A percentile compares a stretch with the other conserved stretches of the same genome.
Evolutionary conservation across 1,140 invertebrate genomes (phyloP).

Genomic region (Carposina sasakii): DNA sequence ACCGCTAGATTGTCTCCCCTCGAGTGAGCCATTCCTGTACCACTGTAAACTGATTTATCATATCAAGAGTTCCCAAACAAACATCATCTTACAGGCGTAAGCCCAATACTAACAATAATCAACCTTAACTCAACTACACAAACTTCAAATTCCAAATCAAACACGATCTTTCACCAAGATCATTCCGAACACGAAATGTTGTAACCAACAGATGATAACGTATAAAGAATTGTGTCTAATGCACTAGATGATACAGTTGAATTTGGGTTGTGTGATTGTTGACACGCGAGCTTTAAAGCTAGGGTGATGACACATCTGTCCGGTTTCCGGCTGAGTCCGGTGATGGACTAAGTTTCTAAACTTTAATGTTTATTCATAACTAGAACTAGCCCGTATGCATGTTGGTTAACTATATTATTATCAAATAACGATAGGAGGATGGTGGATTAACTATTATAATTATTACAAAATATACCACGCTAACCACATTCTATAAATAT

Average conservation of each 20-base stretch:
- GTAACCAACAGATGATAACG: slow-evolving; percentile 22
- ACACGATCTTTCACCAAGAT: too few relatives aligned
- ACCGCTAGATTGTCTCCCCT: slow-evolving; percentile 50
- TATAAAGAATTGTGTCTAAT: slow-evolving; percentile 30
- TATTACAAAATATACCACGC: too few relatives aligned
- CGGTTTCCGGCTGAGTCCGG: slow-evolving; percentile 61
- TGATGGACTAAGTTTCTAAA: slow-evolving; percentile 62
- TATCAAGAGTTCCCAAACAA: slow-evolving; percentile 66
- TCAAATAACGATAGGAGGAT: too few relatives aligned
- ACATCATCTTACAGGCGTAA: slow-evolving; percentile 70
- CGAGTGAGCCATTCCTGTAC: slow-evolving; percentile 56
- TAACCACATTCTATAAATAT: too few relatives aligned
- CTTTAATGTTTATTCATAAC: too few relatives aligned
- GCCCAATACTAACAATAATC: too few relatives aligned
- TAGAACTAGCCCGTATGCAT: too few relatives aligned
- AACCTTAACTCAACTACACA: too few relatives aligned
- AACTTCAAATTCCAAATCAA: too few relatives aligned
- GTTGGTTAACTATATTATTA: too few relatives aligned
- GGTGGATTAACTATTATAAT: too few relatives aligned
- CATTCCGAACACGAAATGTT: slow-evolving; percentile 20
- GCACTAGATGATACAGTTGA: slow-evolving; percentile 20
- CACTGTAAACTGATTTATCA: slow-evolving; percentile 69
- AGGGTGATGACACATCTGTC: slow-evolving; percentile 62
- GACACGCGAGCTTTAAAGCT: slow-evolving; percentile 29
- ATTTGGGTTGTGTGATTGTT: slow-evolving; percentile 20